A percentile compares a stretch with the other conserved stretches of the same genome.
These are phyloP conservation scores for Cydia splendana DNA, from an alignment of 1,140 invertebrate genomes.

Conservation along the genomic window DNA sequence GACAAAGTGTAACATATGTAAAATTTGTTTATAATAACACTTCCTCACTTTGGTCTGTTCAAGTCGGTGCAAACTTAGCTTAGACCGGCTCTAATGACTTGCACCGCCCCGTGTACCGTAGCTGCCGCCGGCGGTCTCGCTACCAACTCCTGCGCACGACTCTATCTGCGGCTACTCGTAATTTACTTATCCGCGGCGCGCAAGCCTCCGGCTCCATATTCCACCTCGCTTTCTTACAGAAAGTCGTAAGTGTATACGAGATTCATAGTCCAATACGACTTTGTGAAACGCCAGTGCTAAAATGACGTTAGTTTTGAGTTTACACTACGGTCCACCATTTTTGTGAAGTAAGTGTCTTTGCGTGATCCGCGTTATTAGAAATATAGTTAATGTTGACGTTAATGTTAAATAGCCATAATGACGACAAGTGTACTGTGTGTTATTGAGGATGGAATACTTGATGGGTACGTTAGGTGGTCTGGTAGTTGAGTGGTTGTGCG, in stretches of 20 bases:
- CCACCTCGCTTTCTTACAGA: not conserved
- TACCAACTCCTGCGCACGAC: constrained; percentile 18
- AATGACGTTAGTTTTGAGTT: constrained; percentile 2
- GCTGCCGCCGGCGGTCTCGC: constrained; percentile 6
- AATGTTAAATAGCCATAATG: not conserved
- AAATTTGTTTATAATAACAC: no score
- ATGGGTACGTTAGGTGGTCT: not conserved
- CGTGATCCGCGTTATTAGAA: not conserved
- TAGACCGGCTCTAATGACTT: not conserved
- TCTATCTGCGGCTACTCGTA: constrained; percentile 17
- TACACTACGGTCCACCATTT: not conserved
- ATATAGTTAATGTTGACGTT: not conserved
- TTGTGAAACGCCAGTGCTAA: not conserved
- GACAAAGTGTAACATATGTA: no score
- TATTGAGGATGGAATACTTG: constrained; percentile 4
- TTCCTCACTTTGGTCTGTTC: no score
- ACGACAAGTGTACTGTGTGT: not conserved
- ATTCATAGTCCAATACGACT: not conserved
- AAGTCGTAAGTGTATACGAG: not conserved
- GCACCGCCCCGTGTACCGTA: not conserved
- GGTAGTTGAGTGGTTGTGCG: not conserved
- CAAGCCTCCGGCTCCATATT: not conserved
- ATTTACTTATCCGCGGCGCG: constrained; percentile 10
- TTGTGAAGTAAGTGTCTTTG: constrained; percentile 1
- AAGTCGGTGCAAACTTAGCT: no score